Percentiles rank a stretch among this genome's conserved stretches.
Evolutionary conservation across 1,140 invertebrate species (phyloP).

Genomic region (Pogonomyrmex barbatus): DNA sequence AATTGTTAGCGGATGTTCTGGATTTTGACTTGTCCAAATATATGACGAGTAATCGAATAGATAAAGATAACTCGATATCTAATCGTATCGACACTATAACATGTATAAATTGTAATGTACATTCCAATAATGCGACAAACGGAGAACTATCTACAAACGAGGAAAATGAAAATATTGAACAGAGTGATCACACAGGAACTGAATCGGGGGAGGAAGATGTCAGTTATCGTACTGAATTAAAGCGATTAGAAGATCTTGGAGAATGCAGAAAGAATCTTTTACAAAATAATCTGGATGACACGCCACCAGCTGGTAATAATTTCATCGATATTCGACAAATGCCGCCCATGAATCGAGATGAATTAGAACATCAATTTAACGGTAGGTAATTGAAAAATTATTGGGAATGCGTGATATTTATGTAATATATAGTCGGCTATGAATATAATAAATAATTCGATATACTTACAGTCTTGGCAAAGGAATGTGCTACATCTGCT

Average conservation of each 20-base stretch:
- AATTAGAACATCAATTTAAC: constrained; percentile 78
- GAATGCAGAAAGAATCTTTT: constrained; percentile 81
- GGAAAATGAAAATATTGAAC: constrained; percentile 55
- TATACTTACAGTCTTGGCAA: constrained; percentile 79
- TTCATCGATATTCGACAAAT: constrained; percentile 70
- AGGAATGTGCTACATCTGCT: constrained; percentile 79
- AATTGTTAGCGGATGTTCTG: constrained; percentile 85
- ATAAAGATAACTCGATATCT: constrained; percentile 55
- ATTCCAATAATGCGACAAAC: constrained; percentile 45
- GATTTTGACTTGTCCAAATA: constrained; percentile 85
- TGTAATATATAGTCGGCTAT: not conserved
- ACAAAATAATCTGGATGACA: constrained; percentile 71
- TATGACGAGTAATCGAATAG: constrained; percentile 78
- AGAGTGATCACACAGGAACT: constrained; percentile 60
- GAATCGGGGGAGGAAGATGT: constrained; percentile 75
- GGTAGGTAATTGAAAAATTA: constrained; percentile 70
- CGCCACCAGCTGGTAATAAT: constrained; percentile 62
- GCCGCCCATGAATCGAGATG: constrained; percentile 59
- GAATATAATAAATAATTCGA: constrained; percentile 45
- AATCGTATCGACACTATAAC: constrained; percentile 68
- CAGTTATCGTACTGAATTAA: constrained; percentile 81
- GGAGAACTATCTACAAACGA: constrained; percentile 54
- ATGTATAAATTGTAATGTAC: constrained; percentile 68
- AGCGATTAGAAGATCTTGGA: constrained; percentile 79
- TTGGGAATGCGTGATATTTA: not conserved